A percentile compares a stretch with the other conserved stretches of the same genome.
phyloP scores from a whole-genome alignment of 2,888 invertebrate genomes.

The Drosophila pegasa region DNA sequence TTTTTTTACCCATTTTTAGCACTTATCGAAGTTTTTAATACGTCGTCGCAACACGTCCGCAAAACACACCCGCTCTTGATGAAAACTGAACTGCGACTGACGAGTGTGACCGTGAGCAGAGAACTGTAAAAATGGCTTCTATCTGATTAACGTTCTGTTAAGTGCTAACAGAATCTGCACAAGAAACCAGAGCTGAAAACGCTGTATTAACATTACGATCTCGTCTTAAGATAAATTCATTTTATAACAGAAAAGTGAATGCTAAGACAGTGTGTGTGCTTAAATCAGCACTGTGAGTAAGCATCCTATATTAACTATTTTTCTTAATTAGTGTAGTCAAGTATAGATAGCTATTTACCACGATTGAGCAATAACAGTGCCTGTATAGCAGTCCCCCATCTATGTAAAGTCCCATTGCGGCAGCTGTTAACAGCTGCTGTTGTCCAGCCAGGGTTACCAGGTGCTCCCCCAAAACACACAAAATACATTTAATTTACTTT shows the following conservation, averaged over 20 bases:
- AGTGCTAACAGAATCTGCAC: neutral
- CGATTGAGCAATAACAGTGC: no score
- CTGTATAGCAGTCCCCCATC: no score
- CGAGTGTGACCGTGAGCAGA: conserved; percentile 37
- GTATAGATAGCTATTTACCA: neutral
- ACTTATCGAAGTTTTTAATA: conserved; percentile 60
- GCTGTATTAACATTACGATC: neutral
- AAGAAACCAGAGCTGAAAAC: neutral
- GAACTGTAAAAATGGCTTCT: conserved; percentile 15
- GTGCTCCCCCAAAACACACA: no score
- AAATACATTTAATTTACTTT: conserved; percentile 20
- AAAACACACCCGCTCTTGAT: conserved; percentile 43
- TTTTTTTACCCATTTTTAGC: conserved; percentile 60
- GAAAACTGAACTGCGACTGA: conserved; percentile 51
- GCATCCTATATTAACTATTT: neutral
- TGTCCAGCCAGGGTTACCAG: neutral
- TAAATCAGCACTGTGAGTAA: no score
- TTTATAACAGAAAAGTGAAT: neutral
- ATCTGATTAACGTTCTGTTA: conserved; percentile 11
- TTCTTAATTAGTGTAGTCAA: neutral
- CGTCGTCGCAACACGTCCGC: conserved; percentile 55
- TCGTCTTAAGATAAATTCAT: neutral
- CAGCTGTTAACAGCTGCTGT: conserved; percentile 1
- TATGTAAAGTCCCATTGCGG: neutral
- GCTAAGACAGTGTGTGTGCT: neutral